Evolutionary conservation across 1,140 invertebrate species (phyloP).

Genomic region (Diploscapter pachys): DNA sequence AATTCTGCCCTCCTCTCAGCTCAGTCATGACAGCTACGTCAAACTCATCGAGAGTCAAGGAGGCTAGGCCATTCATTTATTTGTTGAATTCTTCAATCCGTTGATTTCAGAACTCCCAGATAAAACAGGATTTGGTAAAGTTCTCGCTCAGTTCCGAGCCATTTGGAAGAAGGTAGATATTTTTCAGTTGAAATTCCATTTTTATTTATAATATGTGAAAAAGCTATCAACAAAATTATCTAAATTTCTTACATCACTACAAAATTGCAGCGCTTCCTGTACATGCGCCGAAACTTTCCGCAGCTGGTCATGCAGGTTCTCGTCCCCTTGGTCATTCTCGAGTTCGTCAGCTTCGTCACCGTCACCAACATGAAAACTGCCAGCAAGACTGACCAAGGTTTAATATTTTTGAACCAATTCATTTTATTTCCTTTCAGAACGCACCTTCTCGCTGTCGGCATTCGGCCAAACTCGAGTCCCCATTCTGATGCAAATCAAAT

Average conservation of each 20-base stretch:
- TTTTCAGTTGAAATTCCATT: too few species aligned
- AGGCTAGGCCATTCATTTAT: not conserved
- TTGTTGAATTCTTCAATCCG: not conserved
- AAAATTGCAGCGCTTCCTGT: not conserved
- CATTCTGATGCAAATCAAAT: too few species aligned
- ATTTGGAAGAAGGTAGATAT: conserved; percentile 11
- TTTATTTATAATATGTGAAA: too few species aligned
- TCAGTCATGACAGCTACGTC: not conserved
- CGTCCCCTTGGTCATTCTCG: conserved; percentile 18
- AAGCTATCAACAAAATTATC: too few species aligned
- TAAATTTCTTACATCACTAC: too few species aligned
- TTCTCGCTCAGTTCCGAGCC: conserved; percentile 15
- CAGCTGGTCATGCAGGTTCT: conserved; percentile 23
- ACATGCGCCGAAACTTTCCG: conserved; percentile 14
- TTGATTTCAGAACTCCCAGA: conserved; percentile 2
- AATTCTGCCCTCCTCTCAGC: not conserved
- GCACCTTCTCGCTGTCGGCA: too few species aligned
- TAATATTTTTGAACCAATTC: too few species aligned
- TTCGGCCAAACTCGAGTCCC: too few species aligned
- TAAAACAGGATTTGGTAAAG: not conserved
- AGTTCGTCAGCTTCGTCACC: conserved; percentile 11
- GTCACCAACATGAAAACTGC: not conserved
- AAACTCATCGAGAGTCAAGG: conserved; percentile 8
- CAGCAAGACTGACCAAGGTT: too few species aligned
- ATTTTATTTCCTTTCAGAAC: too few species aligned